Base-by-base conservation (phyloP, 1,140 invertebrate species). In the Bombus difficillimus region DNA sequence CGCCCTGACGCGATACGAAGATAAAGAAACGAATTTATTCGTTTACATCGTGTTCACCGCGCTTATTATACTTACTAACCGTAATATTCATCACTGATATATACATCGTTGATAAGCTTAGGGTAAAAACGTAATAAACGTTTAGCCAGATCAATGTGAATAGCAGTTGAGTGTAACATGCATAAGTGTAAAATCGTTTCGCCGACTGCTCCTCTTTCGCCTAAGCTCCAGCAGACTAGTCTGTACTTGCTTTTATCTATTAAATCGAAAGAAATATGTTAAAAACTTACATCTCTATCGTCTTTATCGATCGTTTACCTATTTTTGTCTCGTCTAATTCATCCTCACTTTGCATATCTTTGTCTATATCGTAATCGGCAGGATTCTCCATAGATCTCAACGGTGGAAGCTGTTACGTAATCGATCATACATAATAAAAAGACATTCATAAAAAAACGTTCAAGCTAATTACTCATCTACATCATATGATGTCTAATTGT, bases 41-140 rank as follows among this genome's bases (percentile, higher is more conserved):
- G 4, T 74, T 34, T 76, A 39, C 34, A 73, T 53, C 25, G 18
- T 13, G 25, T 18, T 41, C 34, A 32, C 22, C 3, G 41, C 73
- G 94, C 3, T 59, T 59, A 59, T 59, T 12, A 59, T 59, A 62
- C 28, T 62, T 62, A 62, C 59, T 62, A 96, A 98, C 98, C 98
- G 93, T 99, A 99, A 94, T 99, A 99, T 94, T 99, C 99, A 90
- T 99, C 99, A 71, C 97, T 97, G 93, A 99, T 97, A 94, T 99
- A 99, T 88, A 99, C 97, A 93, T 99, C 99, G 92, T 99, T 98
- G 90, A 99, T 98, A 1, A 99, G 96, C 93, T 98, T 99, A 0
- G 99, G 99, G 95, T 98, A 99, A 93, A 98, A 98, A 73, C 97
- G 96, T 1, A 99, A 94, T 2, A 99, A 95, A 87, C 98, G 95